Percentiles rank a stretch among this genome's conserved stretches.
Conservation (phyloP, 2,113 vertebrate species). For the Nothoprocta pentlandii region DNA sequence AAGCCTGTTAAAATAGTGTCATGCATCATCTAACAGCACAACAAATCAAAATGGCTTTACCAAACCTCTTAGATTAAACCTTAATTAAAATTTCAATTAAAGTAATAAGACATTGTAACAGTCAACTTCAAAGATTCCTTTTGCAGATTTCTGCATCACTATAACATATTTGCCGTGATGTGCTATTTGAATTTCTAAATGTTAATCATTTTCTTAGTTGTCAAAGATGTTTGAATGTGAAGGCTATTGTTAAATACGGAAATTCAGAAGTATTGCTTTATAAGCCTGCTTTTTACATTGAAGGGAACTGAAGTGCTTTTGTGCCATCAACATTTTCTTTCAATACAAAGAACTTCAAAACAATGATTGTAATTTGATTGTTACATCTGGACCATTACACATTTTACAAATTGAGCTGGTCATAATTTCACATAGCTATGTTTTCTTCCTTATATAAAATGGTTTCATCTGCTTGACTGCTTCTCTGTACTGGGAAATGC, state of each 20-base stretch:
- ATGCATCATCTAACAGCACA: rapidly evolving
- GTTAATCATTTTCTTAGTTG: conserved; percentile 37
- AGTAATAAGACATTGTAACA: conserved; percentile 23
- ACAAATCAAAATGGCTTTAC: conserved; percentile 8
- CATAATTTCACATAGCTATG: neutral
- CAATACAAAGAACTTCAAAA: neutral
- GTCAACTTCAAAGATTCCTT: conserved; percentile 18
- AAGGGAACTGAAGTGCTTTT: neutral
- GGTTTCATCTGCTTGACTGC: neutral
- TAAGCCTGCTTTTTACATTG: neutral
- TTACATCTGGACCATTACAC: neutral
- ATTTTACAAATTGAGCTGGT: neutral
- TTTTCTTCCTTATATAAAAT: neutral
- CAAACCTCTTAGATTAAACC: neutral
- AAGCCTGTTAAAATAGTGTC: neutral
- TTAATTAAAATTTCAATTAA: conserved; percentile 47
- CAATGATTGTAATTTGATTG: neutral
- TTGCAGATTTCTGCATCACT: conserved; percentile 9
- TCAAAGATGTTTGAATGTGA: neutral
- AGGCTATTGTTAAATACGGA: conserved; percentile 45
- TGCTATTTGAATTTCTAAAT: conserved; percentile 32
- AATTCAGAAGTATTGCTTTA: conserved; percentile 11
- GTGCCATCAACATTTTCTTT: neutral
- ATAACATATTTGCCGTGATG: conserved; percentile 11
- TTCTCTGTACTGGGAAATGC: neutral